Evolutionary conservation across 2,113 vertebrate species (phyloP).

Genomic region (Onychostoma macrolepis): DNA sequence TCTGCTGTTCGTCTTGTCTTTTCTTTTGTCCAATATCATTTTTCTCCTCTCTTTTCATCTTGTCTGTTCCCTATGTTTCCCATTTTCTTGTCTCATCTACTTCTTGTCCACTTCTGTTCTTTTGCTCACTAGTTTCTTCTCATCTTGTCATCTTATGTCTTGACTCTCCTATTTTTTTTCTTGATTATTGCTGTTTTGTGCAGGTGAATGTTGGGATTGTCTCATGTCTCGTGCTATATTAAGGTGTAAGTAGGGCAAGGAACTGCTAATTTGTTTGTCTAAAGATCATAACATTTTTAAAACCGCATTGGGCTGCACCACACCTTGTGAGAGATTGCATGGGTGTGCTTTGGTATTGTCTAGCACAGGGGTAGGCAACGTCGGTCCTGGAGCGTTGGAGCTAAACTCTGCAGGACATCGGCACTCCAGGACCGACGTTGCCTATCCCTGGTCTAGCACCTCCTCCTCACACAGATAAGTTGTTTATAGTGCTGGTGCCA

Average conservation of each 20-base stretch:
- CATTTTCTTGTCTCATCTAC: not conserved
- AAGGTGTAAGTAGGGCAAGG: not conserved
- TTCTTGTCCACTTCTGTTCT: not conserved
- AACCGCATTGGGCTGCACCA: not conserved
- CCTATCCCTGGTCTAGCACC: conserved; percentile 30
- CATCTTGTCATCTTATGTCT: not conserved
- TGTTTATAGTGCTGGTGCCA: not conserved
- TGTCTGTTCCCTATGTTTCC: not conserved
- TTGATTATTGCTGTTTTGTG: not conserved
- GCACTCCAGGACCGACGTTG: too few relatives aligned
- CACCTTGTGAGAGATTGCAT: not conserved
- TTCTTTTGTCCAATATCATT: not conserved
- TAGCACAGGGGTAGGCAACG: too few relatives aligned
- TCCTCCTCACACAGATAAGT: not conserved
- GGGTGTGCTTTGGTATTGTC: not conserved
- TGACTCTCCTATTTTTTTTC: too few relatives aligned
- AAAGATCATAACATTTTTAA: conserved; percentile 3
- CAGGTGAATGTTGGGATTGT: not conserved
- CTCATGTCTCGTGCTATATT: not conserved
- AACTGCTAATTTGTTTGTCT: conserved; percentile 19
- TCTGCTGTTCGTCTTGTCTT: not conserved
- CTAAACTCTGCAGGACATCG: too few relatives aligned
- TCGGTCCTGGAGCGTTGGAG: too few relatives aligned
- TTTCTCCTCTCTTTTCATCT: not conserved
- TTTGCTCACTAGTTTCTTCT: not conserved